phyloP scores from a whole-genome alignment of 2,113 vertebrate species.

The Elaphurus davidianus region DNA sequence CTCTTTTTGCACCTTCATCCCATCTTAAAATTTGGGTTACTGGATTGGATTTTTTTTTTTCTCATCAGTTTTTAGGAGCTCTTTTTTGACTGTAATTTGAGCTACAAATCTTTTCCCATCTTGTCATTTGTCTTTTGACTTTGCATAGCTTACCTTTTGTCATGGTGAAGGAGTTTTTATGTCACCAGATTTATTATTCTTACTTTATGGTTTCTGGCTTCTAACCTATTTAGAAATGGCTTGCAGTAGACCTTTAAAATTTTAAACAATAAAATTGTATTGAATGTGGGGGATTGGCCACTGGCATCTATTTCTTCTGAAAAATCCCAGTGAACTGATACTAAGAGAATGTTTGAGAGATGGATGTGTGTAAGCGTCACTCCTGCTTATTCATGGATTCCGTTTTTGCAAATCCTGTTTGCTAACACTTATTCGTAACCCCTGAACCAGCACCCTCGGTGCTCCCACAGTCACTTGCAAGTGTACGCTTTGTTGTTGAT shows the following conservation, averaged over 20 bases:
- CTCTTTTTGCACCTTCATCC: neutral
- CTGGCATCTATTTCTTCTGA: neutral
- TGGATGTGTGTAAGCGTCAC: neutral
- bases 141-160: neutral
- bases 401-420: fast-evolving
- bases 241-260: neutral
- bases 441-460: neutral
- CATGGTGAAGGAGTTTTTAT: neutral
- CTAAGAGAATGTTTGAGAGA: neutral
- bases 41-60: neutral
- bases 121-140: neutral
- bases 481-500: neutral
- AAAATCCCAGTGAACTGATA: neutral
- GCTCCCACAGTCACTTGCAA: too few relatives aligned
- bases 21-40: neutral
- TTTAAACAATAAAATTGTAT: neutral
- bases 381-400: neutral
- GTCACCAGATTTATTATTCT: neutral
- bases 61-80: neutral
- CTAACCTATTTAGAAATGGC: neutral
- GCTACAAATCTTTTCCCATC: neutral
- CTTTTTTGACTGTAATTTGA: neutral
- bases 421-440: neutral
- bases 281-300: neutral
- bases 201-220: neutral